These are phyloP conservation scores for Cheirogaleus medius DNA, from an alignment of 2,113 vertebrate genomes.

Conservation along the genomic window DNA sequence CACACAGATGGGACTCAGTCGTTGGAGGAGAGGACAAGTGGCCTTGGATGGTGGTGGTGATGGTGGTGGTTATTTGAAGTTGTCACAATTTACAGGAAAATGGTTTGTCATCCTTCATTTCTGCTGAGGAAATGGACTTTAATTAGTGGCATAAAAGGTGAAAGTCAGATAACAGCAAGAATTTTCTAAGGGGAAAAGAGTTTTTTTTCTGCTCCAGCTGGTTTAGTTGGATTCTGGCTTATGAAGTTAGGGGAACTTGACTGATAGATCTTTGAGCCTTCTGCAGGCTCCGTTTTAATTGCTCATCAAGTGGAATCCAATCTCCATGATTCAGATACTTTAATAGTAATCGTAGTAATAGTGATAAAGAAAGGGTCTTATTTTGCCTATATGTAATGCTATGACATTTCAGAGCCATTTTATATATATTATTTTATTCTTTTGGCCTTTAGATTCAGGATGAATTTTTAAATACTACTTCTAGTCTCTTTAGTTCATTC, in stretches of 20 bases:
- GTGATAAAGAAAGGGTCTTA: not conserved
- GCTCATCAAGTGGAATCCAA: not conserved
- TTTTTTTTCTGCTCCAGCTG: not conserved
- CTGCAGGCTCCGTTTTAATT: not conserved
- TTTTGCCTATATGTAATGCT: not conserved
- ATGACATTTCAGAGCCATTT: not conserved
- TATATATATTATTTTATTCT: conserved; percentile 4
- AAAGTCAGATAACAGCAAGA: not conserved
- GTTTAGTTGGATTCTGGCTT: not conserved
- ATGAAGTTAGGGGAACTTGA: not conserved
- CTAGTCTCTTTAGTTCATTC: conserved; percentile 37
- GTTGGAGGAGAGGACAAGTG: not conserved
- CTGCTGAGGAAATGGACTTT: not conserved
- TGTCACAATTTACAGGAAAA: not conserved
- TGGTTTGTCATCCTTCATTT: not conserved
- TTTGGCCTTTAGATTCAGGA: not conserved
- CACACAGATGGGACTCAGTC: not conserved
- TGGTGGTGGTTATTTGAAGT: not conserved
- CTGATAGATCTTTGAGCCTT: not conserved
- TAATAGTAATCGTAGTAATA: not conserved
- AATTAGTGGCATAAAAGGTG: not conserved
- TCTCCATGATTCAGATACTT: not conserved
- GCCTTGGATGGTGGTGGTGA: not conserved
- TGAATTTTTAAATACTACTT: conserved; percentile 35
- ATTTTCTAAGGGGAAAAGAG: not conserved